Evolutionary conservation across 2,888 invertebrate species (phyloP), one percentile per base, ranked within the genome.

Genomic region (Synergus japonicus): DNA sequence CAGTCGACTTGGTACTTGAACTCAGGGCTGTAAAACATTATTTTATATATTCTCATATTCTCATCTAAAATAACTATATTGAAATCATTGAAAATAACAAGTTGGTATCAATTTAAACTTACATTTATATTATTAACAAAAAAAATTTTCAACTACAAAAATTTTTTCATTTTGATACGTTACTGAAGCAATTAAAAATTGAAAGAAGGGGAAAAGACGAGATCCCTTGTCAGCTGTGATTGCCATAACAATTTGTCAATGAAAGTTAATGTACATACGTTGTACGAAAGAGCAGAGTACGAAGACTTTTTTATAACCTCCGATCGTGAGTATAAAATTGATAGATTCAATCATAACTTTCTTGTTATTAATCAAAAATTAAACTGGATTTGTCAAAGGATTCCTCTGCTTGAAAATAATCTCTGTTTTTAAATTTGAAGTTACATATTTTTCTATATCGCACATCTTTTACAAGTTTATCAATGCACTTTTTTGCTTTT

Each of bases 201-300:
- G 1, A 41, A 18, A 37, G 73, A 37, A 37, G 54, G 73, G 49
- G 29, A 41, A 5, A 54, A n/a, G 37, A 54, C 29, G 63, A 63
- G 63, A 63, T 58, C 43, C 66, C 18, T 29, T 73, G 69, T 73
- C 10, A 37, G 37, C 54, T 54, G 73, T 73, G 73, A 73, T 73
- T 73, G 54, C n/a, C 54, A n/a, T 54, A 54, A 49, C 54, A 73
- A 73, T 54, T 73, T 73, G 73, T 58, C 54, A 73, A 73, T 73
- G 49, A 73, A n/a, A n/a, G 73, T 54, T 37, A 73, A 73, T 73
- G 54, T 41, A 37, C 29, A 29, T 29, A n/a, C 18, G 73, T 41
- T 37, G 54, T 54, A 73, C 41, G 54, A 73, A 54, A 41, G 73
- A 37, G 37, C 37, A 73, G 73, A 7, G 54, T 18, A 58, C 54